phyloP scores from a whole-genome alignment of 2,113 vertebrate species.

The Aviceda subcristata region DNA sequence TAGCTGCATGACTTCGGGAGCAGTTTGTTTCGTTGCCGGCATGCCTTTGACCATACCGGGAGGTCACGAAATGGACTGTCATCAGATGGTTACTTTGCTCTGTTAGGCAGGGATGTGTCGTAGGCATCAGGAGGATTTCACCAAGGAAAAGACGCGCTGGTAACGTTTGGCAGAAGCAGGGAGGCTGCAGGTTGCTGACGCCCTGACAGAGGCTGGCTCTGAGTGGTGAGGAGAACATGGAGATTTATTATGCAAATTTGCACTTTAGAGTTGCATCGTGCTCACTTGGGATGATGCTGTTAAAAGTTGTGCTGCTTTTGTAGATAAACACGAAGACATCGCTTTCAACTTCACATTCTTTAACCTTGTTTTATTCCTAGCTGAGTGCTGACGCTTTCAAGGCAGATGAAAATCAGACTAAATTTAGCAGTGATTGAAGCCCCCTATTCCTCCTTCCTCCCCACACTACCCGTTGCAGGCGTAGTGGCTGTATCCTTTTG shows the following conservation, averaged over 20 bases:
- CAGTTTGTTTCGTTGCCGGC: rapidly evolving
- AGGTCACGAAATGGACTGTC: rapidly evolving
- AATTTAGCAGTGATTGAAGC: conserved; percentile 60
- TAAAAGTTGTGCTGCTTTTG: conserved; percentile 65
- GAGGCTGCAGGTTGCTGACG: neutral
- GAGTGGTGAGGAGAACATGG: neutral
- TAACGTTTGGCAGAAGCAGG: neutral
- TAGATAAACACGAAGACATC: conserved; percentile 67
- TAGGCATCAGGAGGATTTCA: neutral
- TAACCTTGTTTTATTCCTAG: conserved; percentile 72
- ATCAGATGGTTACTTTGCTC: rapidly evolving
- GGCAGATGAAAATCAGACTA: conserved; percentile 68
- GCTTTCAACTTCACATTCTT: conserved; percentile 74
- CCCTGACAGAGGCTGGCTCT: neutral
- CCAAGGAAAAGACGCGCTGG: neutral
- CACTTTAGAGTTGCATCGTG: neutral
- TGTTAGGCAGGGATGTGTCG: rapidly evolving
- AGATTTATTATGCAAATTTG: conserved; percentile 33
- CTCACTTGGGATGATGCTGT: conserved; percentile 58
- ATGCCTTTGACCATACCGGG: rapidly evolving
- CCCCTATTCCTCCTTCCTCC: neutral
- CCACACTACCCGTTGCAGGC: neutral
- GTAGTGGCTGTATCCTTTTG: conserved; percentile 42
- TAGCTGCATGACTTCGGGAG: neutral
- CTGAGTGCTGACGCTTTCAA: conserved; percentile 68